Evolutionary conservation across 2,113 vertebrate genomes (phyloP).

Genomic region (Pelvicachromis taeniatus): DNA sequence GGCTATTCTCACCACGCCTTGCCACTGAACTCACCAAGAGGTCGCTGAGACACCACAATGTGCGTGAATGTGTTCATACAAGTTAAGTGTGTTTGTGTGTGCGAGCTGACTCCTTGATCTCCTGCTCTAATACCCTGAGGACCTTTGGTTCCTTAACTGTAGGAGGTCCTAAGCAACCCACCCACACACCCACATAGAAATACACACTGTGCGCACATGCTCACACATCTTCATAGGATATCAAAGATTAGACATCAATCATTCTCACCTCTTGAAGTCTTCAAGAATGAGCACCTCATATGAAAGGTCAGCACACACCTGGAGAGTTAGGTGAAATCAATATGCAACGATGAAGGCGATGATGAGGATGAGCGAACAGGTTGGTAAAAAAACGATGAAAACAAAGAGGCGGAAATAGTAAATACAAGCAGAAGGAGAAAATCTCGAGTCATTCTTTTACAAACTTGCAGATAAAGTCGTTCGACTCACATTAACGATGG

Average conservation of each 20-base stretch:
- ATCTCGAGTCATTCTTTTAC: neutral
- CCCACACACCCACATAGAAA: constrained; percentile 16
- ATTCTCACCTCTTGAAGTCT: constrained; percentile 64
- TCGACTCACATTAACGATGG: neutral
- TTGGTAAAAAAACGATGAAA: neutral
- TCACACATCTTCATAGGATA: constrained; percentile 69
- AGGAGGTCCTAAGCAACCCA: constrained; percentile 57
- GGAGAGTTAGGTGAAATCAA: constrained; percentile 46
- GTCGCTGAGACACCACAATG: constrained; percentile 50
- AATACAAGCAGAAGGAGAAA: neutral
- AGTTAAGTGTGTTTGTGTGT: constrained; percentile 2
- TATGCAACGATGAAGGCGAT: constrained; percentile 26
- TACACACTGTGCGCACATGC: constrained; percentile 35
- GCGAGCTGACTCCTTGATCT: constrained; percentile 47
- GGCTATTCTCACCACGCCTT: constrained; percentile 53
- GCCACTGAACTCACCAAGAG: constrained; percentile 70
- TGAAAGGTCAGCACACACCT: constrained; percentile 62
- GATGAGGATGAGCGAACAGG: neutral
- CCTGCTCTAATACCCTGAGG: constrained; percentile 66
- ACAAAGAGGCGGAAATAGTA: neutral
- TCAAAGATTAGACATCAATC: constrained; percentile 72
- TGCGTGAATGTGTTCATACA: neutral
- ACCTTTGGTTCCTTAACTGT: constrained; percentile 68
- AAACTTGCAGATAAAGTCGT: neutral
- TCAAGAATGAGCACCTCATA: constrained; percentile 57